A percentile compares a stretch with the other conserved stretches of the same genome.
Conservation (phyloP, 2,888 invertebrate species). For the Plebejus argus region DNA sequence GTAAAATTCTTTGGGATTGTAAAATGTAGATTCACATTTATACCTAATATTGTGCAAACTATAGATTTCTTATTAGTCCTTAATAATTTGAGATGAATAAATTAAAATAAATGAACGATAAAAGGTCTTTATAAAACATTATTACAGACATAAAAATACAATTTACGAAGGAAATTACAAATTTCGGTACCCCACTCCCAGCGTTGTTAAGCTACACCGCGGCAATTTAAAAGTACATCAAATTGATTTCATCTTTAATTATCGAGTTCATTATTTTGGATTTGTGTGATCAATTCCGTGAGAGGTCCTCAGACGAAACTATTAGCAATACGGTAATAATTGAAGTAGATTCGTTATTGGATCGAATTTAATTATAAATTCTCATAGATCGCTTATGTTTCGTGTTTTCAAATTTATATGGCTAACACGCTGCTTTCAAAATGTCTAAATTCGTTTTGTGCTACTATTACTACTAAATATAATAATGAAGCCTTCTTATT, state of each 20-base stretch:
- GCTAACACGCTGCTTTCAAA: neutral
- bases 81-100: too few relatives aligned
- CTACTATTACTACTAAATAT: neutral
- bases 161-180: neutral
- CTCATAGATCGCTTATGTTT: constrained; percentile 22
- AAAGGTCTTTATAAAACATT: neutral
- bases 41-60: too few relatives aligned
- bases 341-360: constrained; percentile 35
- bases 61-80: too few relatives aligned
- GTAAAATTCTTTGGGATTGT: too few relatives aligned
- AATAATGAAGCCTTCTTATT: too few relatives aligned
- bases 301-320: constrained; percentile 32
- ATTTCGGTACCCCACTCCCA: neutral
- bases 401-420: constrained; percentile 17
- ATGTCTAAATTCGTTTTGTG: neutral
- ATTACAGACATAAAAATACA: neutral
- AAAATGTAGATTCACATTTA: too few relatives aligned
- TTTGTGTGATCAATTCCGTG: constrained; percentile 32
- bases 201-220: neutral
- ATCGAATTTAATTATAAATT: constrained; percentile 34
- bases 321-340: constrained; percentile 35
- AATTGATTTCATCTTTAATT: constrained; percentile 31
- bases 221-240: constrained; percentile 14
- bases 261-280: constrained; percentile 31
- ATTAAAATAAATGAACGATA: too few relatives aligned